Evolutionary conservation across 2,888 invertebrate species (phyloP).

Genomic region (Orchesellides sinensis): DNA sequence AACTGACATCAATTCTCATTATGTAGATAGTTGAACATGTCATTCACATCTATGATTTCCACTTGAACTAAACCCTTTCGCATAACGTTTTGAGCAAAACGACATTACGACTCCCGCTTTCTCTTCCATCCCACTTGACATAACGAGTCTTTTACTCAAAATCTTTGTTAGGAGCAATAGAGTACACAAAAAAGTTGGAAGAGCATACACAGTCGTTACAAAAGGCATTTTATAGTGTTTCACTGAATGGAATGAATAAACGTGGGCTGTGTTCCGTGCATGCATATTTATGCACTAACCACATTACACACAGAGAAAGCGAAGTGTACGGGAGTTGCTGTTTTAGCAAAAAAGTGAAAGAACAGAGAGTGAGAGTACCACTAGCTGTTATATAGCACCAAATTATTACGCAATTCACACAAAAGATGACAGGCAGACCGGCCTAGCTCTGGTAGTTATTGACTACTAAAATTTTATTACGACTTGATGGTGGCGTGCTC

Average conservation of each 20-base stretch:
- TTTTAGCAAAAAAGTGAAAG: not conserved
- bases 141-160: slow-evolving; percentile 13
- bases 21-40: slow-evolving; percentile 32
- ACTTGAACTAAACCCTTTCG: slow-evolving; percentile 9
- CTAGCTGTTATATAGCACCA: not conserved
- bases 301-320: not conserved
- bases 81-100: not conserved
- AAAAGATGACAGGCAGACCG: slow-evolving; percentile 51
- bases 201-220: not conserved
- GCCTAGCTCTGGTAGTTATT: slow-evolving; percentile 31
- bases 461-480: slow-evolving; percentile 61
- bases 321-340: no score
- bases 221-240: not conserved
- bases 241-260: slow-evolving; percentile 10
- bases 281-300: no score
- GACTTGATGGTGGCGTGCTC: slow-evolving; percentile 61
- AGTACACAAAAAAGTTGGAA: not conserved
- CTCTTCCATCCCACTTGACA: slow-evolving; percentile 38
- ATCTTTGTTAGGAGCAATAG: not conserved
- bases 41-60: slow-evolving; percentile 54
- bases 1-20: slow-evolving; percentile 59
- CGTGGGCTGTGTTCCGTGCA: not conserved
- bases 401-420: slow-evolving; percentile 46
- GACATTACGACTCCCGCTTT: slow-evolving; percentile 8
- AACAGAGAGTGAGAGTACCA: not conserved